Percentiles rank a stretch among this genome's conserved stretches.
These are phyloP conservation scores for Palythoa grandiflora DNA, from an alignment of 92 coral and sea anemone genomes.

Conservation along the genomic window DNA sequence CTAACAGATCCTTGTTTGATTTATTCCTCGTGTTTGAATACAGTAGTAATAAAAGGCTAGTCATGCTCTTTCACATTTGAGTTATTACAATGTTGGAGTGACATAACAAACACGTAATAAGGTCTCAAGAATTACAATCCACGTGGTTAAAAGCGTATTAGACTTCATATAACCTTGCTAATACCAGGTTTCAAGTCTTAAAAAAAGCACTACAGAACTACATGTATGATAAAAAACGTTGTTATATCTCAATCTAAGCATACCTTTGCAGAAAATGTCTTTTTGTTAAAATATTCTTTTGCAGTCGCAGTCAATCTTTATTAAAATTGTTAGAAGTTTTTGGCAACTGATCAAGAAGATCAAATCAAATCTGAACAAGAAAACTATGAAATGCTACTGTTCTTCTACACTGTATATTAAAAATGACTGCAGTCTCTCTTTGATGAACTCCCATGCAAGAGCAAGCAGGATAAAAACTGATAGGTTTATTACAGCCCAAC, in stretches of 20 bases:
- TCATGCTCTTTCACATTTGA: conserved; percentile 25
- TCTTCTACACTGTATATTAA: background rate
- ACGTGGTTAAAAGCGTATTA: background rate
- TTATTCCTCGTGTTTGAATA: conserved; percentile 39
- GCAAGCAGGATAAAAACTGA: conserved; percentile 38
- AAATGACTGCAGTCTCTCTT: background rate
- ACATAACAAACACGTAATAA: background rate
- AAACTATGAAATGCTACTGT: background rate
- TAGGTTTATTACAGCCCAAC: background rate
- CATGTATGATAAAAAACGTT: no score
- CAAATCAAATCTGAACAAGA: background rate
- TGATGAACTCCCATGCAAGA: conserved; percentile 2
- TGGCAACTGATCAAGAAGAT: background rate
- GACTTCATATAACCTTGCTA: background rate
- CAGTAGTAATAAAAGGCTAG: conserved; percentile 30
- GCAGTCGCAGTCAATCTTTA: background rate
- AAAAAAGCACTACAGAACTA: no score
- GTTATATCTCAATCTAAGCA: background rate
- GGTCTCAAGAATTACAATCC: background rate
- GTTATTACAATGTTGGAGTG: conserved; percentile 19
- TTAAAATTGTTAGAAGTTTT: background rate
- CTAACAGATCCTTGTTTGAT: conserved; percentile 38
- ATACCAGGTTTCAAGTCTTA: background rate
- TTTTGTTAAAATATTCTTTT: background rate
- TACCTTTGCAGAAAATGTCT: background rate